Evolutionary conservation across 2,888 invertebrate species (phyloP).

Genomic region (Aporophyla lueneburgensis): DNA sequence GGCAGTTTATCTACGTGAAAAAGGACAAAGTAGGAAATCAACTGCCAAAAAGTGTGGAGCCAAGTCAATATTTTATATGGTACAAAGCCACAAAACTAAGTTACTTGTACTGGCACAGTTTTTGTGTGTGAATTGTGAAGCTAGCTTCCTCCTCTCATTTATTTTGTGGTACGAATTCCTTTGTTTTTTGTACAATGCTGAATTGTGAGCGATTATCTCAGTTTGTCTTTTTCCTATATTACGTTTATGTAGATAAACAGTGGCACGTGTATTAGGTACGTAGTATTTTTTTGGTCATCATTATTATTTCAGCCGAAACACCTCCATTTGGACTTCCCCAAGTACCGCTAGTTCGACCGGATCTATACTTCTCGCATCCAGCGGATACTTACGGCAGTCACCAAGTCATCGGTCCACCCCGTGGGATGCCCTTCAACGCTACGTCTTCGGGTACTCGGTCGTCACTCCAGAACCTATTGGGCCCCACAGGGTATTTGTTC

Average conservation of each 20-base stretch:
- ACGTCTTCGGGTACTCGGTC: too few species aligned
- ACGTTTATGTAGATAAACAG: conserved; percentile 21
- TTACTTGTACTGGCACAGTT: conserved; percentile 47
- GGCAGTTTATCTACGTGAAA: conserved; percentile 11
- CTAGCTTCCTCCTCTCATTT: conserved; percentile 45
- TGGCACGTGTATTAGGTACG: background rate
- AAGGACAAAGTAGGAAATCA: conserved; percentile 21
- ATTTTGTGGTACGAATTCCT: conserved; percentile 46
- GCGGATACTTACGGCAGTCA: too few species aligned
- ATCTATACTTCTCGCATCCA: too few species aligned
- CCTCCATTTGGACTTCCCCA: too few species aligned
- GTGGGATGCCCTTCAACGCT: too few species aligned
- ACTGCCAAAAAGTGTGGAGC: conserved; percentile 38
- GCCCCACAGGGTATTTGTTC: too few species aligned
- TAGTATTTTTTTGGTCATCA: background rate
- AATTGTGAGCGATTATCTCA: conserved; percentile 57
- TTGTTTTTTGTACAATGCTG: conserved; percentile 68
- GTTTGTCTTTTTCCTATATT: conserved; percentile 41
- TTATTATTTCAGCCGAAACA: too few species aligned
- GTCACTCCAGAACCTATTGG: too few species aligned
- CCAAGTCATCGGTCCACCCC: too few species aligned
- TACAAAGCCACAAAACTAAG: conserved; percentile 53
- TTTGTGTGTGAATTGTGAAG: conserved; percentile 46
- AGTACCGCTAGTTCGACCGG: too few species aligned
- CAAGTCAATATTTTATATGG: conserved; percentile 51